Base-by-base conservation (phyloP, 2,113 vertebrate species). In the Cottus gobio region DNA sequence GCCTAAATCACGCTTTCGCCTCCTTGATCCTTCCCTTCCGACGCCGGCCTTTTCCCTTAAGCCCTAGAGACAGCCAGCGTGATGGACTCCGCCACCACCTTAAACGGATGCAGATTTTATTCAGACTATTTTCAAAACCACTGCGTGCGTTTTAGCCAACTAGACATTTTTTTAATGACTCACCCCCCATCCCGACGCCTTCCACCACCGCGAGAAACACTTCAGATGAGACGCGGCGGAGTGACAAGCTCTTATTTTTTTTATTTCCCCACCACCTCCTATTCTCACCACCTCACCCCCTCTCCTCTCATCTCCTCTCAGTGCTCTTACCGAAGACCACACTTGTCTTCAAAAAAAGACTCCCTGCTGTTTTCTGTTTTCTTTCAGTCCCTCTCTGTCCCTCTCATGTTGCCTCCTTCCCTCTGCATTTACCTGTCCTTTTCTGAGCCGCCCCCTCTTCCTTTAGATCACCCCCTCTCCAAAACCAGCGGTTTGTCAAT, bases 81-180 rank as follows among this genome's bases (percentile, higher is more conserved):
- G 71, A 89, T 85, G 86, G 82, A 85, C 86, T 77, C 78, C 87
- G 77, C 79, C 22, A 0, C 87, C 79, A 75, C 20, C 1, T 2
- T 88, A 90, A 95, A 92, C 12, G 52, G 58, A 94, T 95, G 93
- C 90, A 93, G 90, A 95, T 94, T 94, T 93, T 92, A 94, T 94
- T 94, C 94, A 93, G 54, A 84, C 89, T 86, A 89, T 92, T 94
- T 93, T 91, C 85, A 87, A 89, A 90, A 86, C 83, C 83, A 73
- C 44, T 80, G 85, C 66, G 22, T 85, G 75, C 54, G 61, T 85
- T 94, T 94, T 79, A 91, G 93, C 93, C 84, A 93, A 85, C 93
- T 91, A 79, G 90, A 92, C 94, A 92, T 84, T 94, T 94, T 94
- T 95, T 93, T 91, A 94, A 94, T 93, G 92, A 91, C 90, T 92